Evolutionary conservation across 2,888 invertebrate genomes (phyloP), one percentile per base, ranked within the genome.

Genomic region (Limnephilus auricula): DNA sequence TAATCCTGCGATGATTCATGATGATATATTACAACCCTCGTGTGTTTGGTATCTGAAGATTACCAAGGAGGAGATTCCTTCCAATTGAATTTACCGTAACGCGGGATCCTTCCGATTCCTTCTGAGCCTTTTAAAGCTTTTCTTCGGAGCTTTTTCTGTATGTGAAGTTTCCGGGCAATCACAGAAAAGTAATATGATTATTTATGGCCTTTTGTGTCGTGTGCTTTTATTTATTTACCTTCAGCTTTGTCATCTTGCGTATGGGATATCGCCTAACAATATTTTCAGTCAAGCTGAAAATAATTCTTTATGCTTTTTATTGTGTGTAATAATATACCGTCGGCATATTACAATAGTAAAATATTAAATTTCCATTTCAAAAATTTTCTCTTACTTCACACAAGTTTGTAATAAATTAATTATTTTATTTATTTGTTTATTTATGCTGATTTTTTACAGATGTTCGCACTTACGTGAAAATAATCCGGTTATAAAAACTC

Each of bases 1-100:
- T 86, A 86, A 86, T 83, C 45, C 87, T 40, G n/a, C 10, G 91
- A 91, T 89, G 91, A 83, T 91, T 82, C 79, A 89, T 91, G 89
- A 79, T 91, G 89, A 83, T 83, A 83, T 89, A 91, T 87, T 65
- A 65, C 65, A n/a, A 34, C 90, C 79, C 45, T 37, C 32, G 90
- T 86, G 90, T 45, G 79, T 32, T 90, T 40, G 90, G 79, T 90
- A 90, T 86, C 85, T 90, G 65, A 32, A 86, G 65, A 86, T 86
- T 86, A 86, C 86, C 32, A 50, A 45, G 31, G 15, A 86, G 50
- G 32, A 50, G 86, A 65, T 37, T 84, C 37, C 84, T 79, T 80
- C 80, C 84, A 78, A 90, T 90, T 82, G 84, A 90, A 90, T 90
- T 86, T 86, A 15, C 86, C 86, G 30, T 86, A 32, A 86, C 86